Evolutionary conservation across 2,888 invertebrate genomes (phyloP), one percentile per base, ranked within the genome.

Genomic region (Noctua janthe): DNA sequence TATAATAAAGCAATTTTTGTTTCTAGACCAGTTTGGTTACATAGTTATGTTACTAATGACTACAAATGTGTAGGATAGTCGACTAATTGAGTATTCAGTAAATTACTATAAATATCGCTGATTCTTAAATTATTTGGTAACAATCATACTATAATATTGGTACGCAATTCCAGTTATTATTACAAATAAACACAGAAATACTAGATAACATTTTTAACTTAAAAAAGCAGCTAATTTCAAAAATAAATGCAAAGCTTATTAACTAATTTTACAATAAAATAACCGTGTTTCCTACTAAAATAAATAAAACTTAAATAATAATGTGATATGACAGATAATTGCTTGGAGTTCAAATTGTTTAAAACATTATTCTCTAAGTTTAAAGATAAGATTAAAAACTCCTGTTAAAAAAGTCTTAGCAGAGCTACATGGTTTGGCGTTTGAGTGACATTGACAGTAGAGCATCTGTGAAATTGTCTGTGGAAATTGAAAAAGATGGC

Each of bases 321-420:
- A 62, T 81, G 75, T 94, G 94, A 94, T 94, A 94, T 94, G 94
- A 87, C 88, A 87, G 82, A 83, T 86, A 91, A 94, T 94, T 94
- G 93, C 93, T 92, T 93, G 71, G 71, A 79, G 74, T 82, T 74
- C 2, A n/a, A 67, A 76, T 78, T 69, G 69, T 81, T 81, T 64
- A 76, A 78, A 77, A 79, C 49, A 66, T 78, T 88, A 67, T 66
- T 71, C 29, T 59, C 82, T 74, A 81, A 69, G 67, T 69, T 72
- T 39, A 62, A 72, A 29, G 62, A 62, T 81, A 81, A 85, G 67
- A 62, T 80, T 43, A 51, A 82, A 72, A n/a, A 56, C 6, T 62
- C 77, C 66, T 39, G 69, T 2, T 84, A 81, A 64, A 54, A 70
- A 59, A 49, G 76, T 75, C n/a, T 29, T 35, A 35, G 35, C 17